Conservation (phyloP, 2,797 vertebrate genomes). For the Etheostoma perlongum region DNA sequence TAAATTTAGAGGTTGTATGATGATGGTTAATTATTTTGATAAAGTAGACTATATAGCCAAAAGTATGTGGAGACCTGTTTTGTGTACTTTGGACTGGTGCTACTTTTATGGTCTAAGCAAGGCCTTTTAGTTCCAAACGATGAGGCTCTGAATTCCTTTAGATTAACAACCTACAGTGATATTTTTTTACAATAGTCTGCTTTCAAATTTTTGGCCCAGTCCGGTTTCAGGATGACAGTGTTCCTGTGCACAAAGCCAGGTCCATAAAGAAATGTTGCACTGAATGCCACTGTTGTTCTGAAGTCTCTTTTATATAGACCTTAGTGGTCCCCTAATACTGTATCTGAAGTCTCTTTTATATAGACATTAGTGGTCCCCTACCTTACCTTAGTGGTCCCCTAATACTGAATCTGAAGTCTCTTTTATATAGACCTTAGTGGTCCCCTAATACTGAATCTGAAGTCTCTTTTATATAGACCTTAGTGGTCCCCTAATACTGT, state of each 20-base stretch:
- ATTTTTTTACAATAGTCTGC: background rate
- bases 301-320: no score
- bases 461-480: no score
- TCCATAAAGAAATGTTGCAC: background rate
- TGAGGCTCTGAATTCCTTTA: background rate
- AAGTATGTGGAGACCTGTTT: background rate
- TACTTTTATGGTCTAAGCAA: background rate
- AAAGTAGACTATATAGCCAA: background rate
- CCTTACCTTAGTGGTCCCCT: no score
- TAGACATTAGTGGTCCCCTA: no score
- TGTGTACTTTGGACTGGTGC: background rate
- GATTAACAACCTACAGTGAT: background rate
- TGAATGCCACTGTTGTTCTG: background rate
- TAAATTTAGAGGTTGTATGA: background rate
- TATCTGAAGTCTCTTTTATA: no score
- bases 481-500: no score
- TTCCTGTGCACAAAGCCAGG: background rate
- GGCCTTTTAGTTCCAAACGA: background rate
- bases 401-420: no score
- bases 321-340: no score
- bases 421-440: no score
- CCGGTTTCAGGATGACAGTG: background rate
- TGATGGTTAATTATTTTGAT: conserved; percentile 17
- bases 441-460: no score
- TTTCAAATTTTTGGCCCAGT: background rate